phyloP scores from a whole-genome alignment of 2,888 invertebrate genomes.

The Orthonevra nobilis region DNA sequence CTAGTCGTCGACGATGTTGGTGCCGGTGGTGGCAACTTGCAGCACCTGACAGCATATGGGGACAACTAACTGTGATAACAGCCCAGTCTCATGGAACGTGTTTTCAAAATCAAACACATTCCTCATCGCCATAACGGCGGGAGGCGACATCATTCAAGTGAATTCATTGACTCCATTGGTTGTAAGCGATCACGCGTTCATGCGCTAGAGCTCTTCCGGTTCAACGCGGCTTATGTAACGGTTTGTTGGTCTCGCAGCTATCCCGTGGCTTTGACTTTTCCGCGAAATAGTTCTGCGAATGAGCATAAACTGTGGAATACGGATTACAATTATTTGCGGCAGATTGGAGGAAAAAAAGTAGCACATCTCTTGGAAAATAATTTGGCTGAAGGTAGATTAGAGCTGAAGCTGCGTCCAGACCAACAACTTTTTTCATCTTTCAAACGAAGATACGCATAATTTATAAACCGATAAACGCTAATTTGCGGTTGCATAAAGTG shows the following conservation, averaged over 20 bases:
- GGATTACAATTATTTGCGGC: background rate
- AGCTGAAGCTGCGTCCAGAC: no score
- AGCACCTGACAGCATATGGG: constrained; percentile 41
- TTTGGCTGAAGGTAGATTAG: constrained; percentile 1
- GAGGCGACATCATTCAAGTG: constrained; percentile 25
- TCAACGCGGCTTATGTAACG: constrained; percentile 30
- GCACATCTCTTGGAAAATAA: background rate
- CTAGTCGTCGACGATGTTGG: background rate
- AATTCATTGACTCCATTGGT: constrained; percentile 3
- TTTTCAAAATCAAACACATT: constrained; percentile 18
- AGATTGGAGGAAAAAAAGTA: background rate
- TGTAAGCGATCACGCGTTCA: constrained; percentile 7
- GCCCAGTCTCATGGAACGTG: constrained; percentile 34
- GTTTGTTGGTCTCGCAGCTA: background rate
- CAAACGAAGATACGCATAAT: no score
- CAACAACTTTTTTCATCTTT: no score
- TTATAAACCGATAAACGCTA: no score
- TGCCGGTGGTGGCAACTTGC: constrained; percentile 29
- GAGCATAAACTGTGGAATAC: background rate
- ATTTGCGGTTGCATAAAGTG: no score
- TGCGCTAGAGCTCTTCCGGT: constrained; percentile 33
- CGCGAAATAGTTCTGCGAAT: constrained; percentile 1
- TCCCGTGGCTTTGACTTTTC: background rate
- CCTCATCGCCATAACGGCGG: constrained; percentile 20
- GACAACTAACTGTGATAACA: constrained; percentile 58